Base-by-base conservation (phyloP, 2,113 vertebrate genomes). In the Irena cyanogastra region DNA sequence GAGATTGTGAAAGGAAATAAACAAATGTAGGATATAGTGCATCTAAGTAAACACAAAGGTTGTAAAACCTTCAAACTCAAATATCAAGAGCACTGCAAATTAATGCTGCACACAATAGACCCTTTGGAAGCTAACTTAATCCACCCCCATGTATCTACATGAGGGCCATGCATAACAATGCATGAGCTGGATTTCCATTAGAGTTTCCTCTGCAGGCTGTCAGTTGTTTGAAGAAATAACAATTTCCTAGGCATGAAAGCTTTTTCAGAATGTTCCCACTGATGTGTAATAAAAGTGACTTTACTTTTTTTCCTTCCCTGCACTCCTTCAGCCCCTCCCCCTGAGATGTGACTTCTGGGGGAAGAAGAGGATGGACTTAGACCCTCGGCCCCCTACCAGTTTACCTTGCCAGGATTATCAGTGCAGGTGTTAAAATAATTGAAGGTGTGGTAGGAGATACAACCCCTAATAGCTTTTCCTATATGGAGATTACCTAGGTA, bases 361-460 rank as follows among this genome's bases (percentile, higher is more conserved):
- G 83, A 87, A 93, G 78, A 96, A 97, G 92, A 93, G 94, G 97
- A 97, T 97, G 97, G 97, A 97, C 90, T 93, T 93, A 97, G 97
- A 94, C 97, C 97, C 82, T 39, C 65, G 96, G 93, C 97, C 98
- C 98, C 98, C 98, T 96, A 95, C 98, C 75, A 97, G 98, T 59
- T 97, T 98, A 98, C 98, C 98, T 98, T 98, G 84, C 91, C 70
- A 93, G 98, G 98, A 98, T 98, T 98, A 98, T 97, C 92, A 95
- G 97, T 98, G 99, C 99, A 99, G 99, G 99, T 99, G 99, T 98
- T 98, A 97, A 97, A 97, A 98, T 98, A 99, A 99, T 99, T 98
- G 98, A 99, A 99, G 99, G 99, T 99, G 98, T 98, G 98, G 98
- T 97, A 97, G 97, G 94, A 98, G 97, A 98, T 97, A 97, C 93